These are phyloP conservation scores for Lindbergichthys nudifrons DNA, from an alignment of 2,797 vertebrate species.

Conservation along the genomic window DNA sequence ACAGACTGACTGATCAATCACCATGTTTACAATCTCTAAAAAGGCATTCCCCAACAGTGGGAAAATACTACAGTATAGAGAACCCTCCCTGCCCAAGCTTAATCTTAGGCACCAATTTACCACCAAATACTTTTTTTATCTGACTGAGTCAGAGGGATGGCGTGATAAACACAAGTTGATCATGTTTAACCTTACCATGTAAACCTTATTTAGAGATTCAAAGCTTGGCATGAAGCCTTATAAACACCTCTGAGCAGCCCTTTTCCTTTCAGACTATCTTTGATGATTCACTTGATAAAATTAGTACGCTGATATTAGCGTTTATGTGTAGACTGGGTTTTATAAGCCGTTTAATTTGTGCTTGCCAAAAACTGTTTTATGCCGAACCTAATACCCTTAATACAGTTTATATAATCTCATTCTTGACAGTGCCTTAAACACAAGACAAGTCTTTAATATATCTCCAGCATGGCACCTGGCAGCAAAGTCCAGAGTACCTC, in stretches of 20 bases:
- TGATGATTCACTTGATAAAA: slow-evolving; percentile 67
- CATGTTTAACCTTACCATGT: slow-evolving; percentile 43
- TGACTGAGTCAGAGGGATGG: slow-evolving; percentile 12
- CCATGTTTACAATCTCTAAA: slow-evolving; percentile 28
- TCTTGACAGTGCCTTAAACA: slow-evolving; percentile 77
- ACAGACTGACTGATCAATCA: slow-evolving; percentile 43
- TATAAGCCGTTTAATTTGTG: slow-evolving; percentile 68
- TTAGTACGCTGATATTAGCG: slow-evolving; percentile 54
- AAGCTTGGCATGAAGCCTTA: slow-evolving; percentile 31
- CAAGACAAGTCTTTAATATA: slow-evolving; percentile 60
- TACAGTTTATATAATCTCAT: slow-evolving; percentile 70
- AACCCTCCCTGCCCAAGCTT: slow-evolving; percentile 12
- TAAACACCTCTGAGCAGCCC: slow-evolving; percentile 60
- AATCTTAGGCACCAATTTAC: slow-evolving; percentile 14
- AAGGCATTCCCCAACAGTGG: slow-evolving; percentile 15
- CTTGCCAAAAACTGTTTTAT: slow-evolving; percentile 80
- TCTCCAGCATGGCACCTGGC: slow-evolving; percentile 70
- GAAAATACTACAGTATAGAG: slow-evolving; percentile 15
- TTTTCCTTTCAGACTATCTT: slow-evolving; percentile 49
- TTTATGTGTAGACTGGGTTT: slow-evolving; percentile 65
- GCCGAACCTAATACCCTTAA: slow-evolving; percentile 61
- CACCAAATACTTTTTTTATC: slow-evolving; percentile 39
- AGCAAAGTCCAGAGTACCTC: slow-evolving; percentile 46
- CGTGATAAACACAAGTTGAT: slow-evolving; percentile 61
- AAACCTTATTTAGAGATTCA: slow-evolving; percentile 51